These are phyloP conservation scores for Cotesia typhae DNA, from an alignment of 1,140 invertebrate species.

Conservation along the genomic window DNA sequence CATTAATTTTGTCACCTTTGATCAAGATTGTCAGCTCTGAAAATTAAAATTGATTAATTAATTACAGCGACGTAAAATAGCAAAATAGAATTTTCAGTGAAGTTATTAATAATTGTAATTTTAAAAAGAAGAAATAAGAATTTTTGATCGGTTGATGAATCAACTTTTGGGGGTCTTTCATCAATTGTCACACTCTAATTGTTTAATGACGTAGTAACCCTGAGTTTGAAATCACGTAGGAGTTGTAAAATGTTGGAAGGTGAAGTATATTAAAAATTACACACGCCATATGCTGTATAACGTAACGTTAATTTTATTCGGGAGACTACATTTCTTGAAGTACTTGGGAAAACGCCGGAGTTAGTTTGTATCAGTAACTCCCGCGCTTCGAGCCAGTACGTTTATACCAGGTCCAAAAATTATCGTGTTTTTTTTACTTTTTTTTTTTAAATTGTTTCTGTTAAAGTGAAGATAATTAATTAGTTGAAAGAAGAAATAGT, in stretches of 20 bases:
- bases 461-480: no score
- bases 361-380: slow-evolving; percentile 54
- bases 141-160: slow-evolving; percentile 15
- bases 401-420: slow-evolving; percentile 35
- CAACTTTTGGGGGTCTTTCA: background rate
- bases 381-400: slow-evolving; percentile 61
- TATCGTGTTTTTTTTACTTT: slow-evolving; percentile 2
- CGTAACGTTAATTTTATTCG: background rate
- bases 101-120: no score
- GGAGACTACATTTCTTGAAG: slow-evolving; percentile 1
- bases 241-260: slow-evolving; percentile 50
- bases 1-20: background rate
- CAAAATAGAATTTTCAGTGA: no score
- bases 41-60: no score
- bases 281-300: background rate
- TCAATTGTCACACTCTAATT: background rate
- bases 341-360: slow-evolving; percentile 58
- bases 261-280: slow-evolving; percentile 6
- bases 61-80: no score
- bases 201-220: background rate
- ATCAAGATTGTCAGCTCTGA: no score
- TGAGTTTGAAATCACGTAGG: slow-evolving; percentile 45
- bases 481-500: background rate
- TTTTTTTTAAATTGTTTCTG: background rate
- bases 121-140: no score